Evolutionary conservation across 2,888 invertebrate species (phyloP).

Genomic region (Brenthis daphne): DNA sequence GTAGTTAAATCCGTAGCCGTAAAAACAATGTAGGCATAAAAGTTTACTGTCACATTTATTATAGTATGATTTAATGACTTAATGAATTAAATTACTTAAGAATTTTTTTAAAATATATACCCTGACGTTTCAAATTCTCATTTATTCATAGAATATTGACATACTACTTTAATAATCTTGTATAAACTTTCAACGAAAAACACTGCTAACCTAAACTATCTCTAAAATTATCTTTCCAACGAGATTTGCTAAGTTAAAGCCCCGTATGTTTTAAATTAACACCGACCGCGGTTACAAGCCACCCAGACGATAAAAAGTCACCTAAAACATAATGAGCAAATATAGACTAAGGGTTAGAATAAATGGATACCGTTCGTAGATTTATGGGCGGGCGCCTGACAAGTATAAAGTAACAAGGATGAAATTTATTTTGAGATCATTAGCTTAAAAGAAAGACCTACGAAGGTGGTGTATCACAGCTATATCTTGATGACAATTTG

Average conservation of each 20-base stretch:
- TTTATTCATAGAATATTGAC: too few species aligned
- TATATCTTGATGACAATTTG: too few species aligned
- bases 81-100: too few species aligned
- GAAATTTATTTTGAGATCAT: constrained; percentile 1
- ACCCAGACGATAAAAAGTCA: constrained; percentile 74
- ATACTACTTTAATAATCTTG: too few species aligned
- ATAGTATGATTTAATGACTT: too few species aligned
- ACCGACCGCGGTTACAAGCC: constrained; percentile 53
- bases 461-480: not conserved
- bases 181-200: too few species aligned
- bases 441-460: not conserved
- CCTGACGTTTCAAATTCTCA: too few species aligned
- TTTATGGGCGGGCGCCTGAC: constrained; percentile 38
- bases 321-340: constrained; percentile 55
- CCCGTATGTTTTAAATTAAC: constrained; percentile 15
- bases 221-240: not conserved
- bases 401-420: constrained; percentile 30
- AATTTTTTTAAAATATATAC: too few species aligned
- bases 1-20: too few species aligned
- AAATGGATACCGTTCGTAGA: constrained; percentile 40
- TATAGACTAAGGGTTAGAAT: constrained; percentile 52
- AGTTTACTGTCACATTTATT: too few species aligned
- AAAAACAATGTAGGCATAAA: too few species aligned
- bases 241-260: not conserved
- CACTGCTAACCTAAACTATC: not conserved